A percentile compares a stretch with the other conserved stretches of the same genome.
Conservation (phyloP, 2,113 vertebrate species). For the Petaurus breviceps region DNA sequence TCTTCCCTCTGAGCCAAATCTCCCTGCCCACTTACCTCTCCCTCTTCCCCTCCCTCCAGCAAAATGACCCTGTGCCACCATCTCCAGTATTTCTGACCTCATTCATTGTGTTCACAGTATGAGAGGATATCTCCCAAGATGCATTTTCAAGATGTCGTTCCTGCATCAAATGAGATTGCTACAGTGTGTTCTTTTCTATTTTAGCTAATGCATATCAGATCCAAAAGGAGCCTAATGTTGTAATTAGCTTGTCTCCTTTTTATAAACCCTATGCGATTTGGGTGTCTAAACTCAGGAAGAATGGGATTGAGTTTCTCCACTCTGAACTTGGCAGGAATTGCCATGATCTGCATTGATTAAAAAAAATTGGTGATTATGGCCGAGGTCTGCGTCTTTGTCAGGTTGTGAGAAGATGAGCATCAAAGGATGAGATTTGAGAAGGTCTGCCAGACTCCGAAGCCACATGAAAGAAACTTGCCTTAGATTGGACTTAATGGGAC, state of each 20-base stretch:
- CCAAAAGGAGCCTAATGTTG: constrained; percentile 18
- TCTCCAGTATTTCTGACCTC: neutral
- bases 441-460: neutral
- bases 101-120: neutral
- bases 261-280: constrained; percentile 5
- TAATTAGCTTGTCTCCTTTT: constrained; percentile 22
- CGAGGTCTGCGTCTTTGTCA: neutral
- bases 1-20: neutral
- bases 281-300: constrained; percentile 12
- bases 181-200: constrained; percentile 14
- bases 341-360: neutral
- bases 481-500: constrained; percentile 16
- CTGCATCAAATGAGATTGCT: neutral
- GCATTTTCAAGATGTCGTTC: constrained; percentile 1
- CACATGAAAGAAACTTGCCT: neutral
- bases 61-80: neutral
- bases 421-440: neutral
- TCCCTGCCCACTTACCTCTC: neutral
- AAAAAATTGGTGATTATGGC: neutral
- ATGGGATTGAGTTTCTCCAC: constrained; percentile 3
- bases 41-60: neutral
- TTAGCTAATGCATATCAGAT: constrained; percentile 13
- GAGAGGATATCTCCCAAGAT: neutral
- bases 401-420: neutral
- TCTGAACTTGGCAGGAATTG: neutral